Evolutionary conservation across 53 echinoderm and acorn worm species (phyloP).

Genomic region (Apostichopus leukothele): DNA sequence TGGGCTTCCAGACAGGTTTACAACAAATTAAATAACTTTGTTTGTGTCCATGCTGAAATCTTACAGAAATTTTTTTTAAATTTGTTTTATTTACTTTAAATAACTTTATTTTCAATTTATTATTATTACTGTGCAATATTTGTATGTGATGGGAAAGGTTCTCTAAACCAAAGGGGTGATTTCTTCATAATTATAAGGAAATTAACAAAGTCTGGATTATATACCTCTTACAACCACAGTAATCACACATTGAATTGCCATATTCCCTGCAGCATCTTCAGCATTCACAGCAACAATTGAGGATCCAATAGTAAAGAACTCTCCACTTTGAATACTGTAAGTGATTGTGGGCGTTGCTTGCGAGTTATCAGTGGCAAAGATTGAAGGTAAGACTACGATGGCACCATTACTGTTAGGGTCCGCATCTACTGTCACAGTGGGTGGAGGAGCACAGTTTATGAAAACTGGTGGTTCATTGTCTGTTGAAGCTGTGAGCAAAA

Average conservation of each 20-base stretch:
- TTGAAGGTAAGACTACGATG: slow-evolving; percentile 49
- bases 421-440: not conserved
- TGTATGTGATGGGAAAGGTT: no score
- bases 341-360: slow-evolving; percentile 21
- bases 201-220: no score
- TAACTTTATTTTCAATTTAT: no score
- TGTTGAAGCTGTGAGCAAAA: not conserved
- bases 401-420: slow-evolving; percentile 28
- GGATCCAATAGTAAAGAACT: slow-evolving; percentile 31
- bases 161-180: no score
- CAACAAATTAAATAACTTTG: no score
- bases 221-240: slow-evolving; percentile 50
- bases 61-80: no score
- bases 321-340: slow-evolving; percentile 32
- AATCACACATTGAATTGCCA: slow-evolving; percentile 47
- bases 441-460: slow-evolving; percentile 42
- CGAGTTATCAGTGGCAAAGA: slow-evolving; percentile 56
- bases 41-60: no score
- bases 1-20: no score
- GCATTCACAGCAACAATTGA: slow-evolving; percentile 39
- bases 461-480: slow-evolving; percentile 53
- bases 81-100: no score
- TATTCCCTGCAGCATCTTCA: slow-evolving; percentile 53
- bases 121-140: no score
- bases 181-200: no score